Evolutionary conservation across 2,797 vertebrate species (phyloP).

Genomic region (Salarias fasciatus): DNA sequence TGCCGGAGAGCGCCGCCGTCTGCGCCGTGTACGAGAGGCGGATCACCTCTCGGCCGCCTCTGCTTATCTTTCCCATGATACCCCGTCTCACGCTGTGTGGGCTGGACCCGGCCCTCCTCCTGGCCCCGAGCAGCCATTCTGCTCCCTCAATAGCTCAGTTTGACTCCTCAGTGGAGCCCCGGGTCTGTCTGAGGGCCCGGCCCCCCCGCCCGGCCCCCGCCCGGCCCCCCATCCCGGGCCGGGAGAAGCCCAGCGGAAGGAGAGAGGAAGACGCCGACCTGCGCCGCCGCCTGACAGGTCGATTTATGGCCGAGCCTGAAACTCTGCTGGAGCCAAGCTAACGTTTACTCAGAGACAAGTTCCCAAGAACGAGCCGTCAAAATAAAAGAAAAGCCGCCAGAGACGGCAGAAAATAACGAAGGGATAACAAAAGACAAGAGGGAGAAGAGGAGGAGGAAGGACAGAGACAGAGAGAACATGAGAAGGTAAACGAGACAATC

Average conservation of each 20-base stretch:
- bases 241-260: too few relatives aligned
- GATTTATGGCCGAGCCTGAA: conserved; percentile 80
- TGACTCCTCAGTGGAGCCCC: conserved; percentile 72
- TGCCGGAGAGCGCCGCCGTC: conserved; percentile 26
- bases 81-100: conserved; percentile 70
- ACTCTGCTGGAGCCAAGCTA: conserved; percentile 72
- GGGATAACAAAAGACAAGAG: conserved; percentile 1
- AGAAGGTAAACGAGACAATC: too few relatives aligned
- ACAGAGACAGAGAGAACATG: neutral
- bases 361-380: conserved; percentile 60
- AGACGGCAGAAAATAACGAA: conserved; percentile 13
- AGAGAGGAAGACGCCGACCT: too few relatives aligned
- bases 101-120: conserved; percentile 75
- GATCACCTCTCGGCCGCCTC: conserved; percentile 60
- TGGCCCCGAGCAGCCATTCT: conserved; percentile 79
- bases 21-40: conserved; percentile 35
- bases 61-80: conserved; percentile 92
- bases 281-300: conserved; percentile 74
- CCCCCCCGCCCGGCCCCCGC: conserved; percentile 48
- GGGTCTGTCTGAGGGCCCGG: conserved; percentile 52
- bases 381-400: conserved; percentile 32
- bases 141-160: conserved; percentile 86
- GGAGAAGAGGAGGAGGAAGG: conserved; percentile 1
- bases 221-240: conserved; percentile 43
- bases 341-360: conserved; percentile 69